Percentiles rank a stretch among this genome's conserved stretches.
Conservation (phyloP, 2,797 vertebrate genomes). For the Sarcoramphus papa region DNA sequence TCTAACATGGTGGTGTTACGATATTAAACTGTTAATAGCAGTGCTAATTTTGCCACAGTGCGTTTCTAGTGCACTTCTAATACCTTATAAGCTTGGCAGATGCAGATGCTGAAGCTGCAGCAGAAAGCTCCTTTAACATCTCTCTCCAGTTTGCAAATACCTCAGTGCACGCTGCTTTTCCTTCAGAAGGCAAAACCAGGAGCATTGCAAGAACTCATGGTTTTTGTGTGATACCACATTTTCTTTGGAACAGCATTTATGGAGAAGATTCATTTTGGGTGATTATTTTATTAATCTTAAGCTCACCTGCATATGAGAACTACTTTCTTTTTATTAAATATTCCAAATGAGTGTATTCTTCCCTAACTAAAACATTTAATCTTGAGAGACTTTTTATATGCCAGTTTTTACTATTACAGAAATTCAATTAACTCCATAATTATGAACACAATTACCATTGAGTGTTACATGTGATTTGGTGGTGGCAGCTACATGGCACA, state of each 20-base stretch:
- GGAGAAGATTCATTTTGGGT: background rate
- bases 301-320: background rate
- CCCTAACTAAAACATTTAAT: background rate
- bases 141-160: background rate
- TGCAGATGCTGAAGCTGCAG: background rate
- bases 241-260: background rate
- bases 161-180: fast-evolving
- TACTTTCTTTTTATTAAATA: background rate
- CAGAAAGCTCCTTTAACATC: background rate
- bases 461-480: slow-evolving; percentile 18
- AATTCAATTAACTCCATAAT: slow-evolving; percentile 57
- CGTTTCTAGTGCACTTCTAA: background rate
- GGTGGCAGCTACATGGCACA: background rate
- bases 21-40: background rate
- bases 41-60: background rate
- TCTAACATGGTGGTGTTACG: fast-evolving
- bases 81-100: background rate
- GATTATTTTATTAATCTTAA: background rate
- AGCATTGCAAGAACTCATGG: background rate
- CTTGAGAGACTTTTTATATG: slow-evolving; percentile 28
- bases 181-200: background rate
- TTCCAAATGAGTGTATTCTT: background rate
- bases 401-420: slow-evolving; percentile 6
- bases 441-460: slow-evolving; percentile 37
- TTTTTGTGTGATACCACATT: background rate